These are phyloP conservation scores for Leptinotarsa haldemani DNA, from an alignment of 2,888 invertebrate species.

Conservation along the genomic window DNA sequence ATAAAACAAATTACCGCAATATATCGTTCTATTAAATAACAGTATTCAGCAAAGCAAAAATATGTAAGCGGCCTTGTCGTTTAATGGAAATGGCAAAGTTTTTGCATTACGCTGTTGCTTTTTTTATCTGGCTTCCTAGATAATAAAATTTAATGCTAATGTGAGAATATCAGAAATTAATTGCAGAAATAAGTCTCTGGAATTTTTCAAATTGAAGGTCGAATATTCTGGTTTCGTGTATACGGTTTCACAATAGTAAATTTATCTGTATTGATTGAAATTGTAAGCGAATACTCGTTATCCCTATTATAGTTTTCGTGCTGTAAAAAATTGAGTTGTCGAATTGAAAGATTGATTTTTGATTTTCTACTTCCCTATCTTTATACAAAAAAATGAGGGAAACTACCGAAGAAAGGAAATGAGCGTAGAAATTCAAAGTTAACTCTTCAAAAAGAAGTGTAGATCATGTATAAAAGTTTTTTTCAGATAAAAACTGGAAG, in stretches of 20 bases:
- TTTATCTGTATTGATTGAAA: background rate
- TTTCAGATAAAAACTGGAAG: too few species aligned
- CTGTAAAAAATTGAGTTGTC: too few species aligned
- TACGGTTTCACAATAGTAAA: background rate
- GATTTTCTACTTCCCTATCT: too few species aligned
- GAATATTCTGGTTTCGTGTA: background rate
- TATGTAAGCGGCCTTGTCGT: slow-evolving; percentile 19
- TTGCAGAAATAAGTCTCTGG: background rate
- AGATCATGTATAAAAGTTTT: too few species aligned
- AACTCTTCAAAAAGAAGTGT: too few species aligned
- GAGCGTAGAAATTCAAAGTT: too few species aligned
- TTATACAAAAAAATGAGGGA: too few species aligned
- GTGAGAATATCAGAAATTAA: slow-evolving; percentile 3
- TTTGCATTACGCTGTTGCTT: background rate
- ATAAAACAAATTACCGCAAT: slow-evolving; percentile 24
- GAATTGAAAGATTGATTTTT: too few species aligned
- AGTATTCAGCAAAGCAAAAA: slow-evolving; percentile 12
- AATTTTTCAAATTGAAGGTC: background rate
- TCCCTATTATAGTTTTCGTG: too few species aligned
- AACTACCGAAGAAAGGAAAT: too few species aligned
- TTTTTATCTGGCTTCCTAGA: slow-evolving; percentile 17
- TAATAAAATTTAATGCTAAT: slow-evolving; percentile 14
- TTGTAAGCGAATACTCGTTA: background rate
- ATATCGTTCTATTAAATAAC: slow-evolving; percentile 22
- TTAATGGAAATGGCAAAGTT: slow-evolving; percentile 20